phyloP scores from a whole-genome alignment of 2,797 vertebrate species.

The Phataginus tricuspis region DNA sequence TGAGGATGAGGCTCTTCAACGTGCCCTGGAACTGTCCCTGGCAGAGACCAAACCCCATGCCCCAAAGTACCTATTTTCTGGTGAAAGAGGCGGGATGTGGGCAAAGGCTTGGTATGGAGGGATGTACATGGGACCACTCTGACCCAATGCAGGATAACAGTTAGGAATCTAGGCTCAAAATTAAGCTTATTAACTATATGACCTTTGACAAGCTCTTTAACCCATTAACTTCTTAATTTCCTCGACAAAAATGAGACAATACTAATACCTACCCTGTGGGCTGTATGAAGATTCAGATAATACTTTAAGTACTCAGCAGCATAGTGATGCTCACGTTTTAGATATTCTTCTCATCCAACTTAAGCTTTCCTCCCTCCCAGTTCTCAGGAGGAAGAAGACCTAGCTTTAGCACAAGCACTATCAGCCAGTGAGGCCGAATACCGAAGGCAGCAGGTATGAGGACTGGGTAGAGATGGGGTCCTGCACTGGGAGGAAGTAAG shows the following conservation, averaged over 20 bases:
- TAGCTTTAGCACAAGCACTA: constrained; percentile 87
- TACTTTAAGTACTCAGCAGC: neutral
- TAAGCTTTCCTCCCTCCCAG: constrained; percentile 68
- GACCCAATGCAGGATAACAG: neutral
- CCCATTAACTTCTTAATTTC: neutral
- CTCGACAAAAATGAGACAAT: neutral
- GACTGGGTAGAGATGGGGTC: neutral
- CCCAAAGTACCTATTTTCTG: constrained; percentile 60
- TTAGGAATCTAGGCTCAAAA: neutral
- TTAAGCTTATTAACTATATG: neutral
- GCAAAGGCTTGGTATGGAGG: neutral
- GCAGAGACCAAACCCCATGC: constrained; percentile 88
- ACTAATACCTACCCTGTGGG: neutral
- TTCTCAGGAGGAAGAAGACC: constrained; percentile 88
- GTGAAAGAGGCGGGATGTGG: neutral
- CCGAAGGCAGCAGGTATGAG: constrained; percentile 79
- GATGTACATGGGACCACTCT: neutral
- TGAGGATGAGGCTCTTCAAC: constrained; percentile 96
- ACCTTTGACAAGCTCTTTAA: constrained; percentile 32
- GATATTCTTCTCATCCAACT: neutral
- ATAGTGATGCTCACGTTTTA: neutral
- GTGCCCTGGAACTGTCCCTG: constrained; percentile 96
- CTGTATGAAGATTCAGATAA: neutral
- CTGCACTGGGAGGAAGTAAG: neutral
- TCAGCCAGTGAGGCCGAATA: constrained; percentile 88